A percentile compares a stretch with the other conserved stretches of the same genome.
Conservation (phyloP, 2,797 vertebrate species). For the Brotula barbata region DNA sequence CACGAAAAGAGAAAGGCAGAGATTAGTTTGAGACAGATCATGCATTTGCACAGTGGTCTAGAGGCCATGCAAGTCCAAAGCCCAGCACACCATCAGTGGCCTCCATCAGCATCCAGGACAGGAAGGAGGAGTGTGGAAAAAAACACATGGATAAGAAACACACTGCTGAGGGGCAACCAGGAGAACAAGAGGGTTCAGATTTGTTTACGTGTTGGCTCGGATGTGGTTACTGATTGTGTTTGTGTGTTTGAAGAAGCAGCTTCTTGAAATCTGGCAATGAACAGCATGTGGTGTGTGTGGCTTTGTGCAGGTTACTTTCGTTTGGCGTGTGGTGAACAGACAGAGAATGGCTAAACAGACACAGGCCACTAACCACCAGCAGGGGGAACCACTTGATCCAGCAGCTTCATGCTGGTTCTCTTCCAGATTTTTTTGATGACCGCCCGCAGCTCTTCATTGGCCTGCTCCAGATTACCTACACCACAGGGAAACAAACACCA, state of each 20-base stretch:
- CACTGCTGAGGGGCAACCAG: slow-evolving; percentile 63
- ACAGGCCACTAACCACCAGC: slow-evolving; percentile 88
- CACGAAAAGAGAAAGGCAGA: slow-evolving; percentile 62
- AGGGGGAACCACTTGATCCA: slow-evolving; percentile 98
- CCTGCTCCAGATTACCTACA: slow-evolving; percentile 98
- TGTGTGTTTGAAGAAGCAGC: slow-evolving; percentile 10
- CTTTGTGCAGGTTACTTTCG: slow-evolving; percentile 25
- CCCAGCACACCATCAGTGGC: slow-evolving; percentile 78
- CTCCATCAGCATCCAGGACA: slow-evolving; percentile 68
- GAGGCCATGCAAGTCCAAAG: slow-evolving; percentile 91
- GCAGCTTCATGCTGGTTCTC: slow-evolving; percentile 97
- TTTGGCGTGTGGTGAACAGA: slow-evolving; percentile 30
- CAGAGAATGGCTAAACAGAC: slow-evolving; percentile 18
- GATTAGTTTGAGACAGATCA: slow-evolving; percentile 69
- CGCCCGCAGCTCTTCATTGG: slow-evolving; percentile 94
- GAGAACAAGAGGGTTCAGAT: slow-evolving; percentile 58
- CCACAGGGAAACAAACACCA: slow-evolving; percentile 37
- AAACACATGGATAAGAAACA: slow-evolving; percentile 66
- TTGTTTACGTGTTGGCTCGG: slow-evolving; percentile 9
- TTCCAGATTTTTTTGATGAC: slow-evolving; percentile 99
- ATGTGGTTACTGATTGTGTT: background rate
- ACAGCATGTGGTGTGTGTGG: slow-evolving; percentile 31
- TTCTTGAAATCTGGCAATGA: slow-evolving; percentile 36
- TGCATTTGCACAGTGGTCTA: slow-evolving; percentile 80
- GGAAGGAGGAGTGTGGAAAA: slow-evolving; percentile 48